Percentiles rank a stretch among this genome's conserved stretches.
phyloP scores from a whole-genome alignment of 2,113 vertebrate species.

The Cinclus mexicanus region DNA sequence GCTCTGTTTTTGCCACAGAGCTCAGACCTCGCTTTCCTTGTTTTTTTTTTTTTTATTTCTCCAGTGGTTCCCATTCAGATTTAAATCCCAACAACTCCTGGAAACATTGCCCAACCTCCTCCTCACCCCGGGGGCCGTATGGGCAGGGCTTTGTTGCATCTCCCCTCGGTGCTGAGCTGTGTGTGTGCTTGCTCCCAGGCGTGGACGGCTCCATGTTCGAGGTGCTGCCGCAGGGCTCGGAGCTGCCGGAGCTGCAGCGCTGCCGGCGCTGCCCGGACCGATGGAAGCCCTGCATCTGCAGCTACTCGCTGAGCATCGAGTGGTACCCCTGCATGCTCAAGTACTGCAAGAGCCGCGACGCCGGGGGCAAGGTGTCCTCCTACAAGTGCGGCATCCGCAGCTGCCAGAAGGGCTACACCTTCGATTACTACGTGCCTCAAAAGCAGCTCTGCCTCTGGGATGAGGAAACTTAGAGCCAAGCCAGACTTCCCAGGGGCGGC shows the following conservation, averaged over 20 bases:
- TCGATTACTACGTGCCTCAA: slow-evolving; percentile 87
- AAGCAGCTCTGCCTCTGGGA: slow-evolving; percentile 96
- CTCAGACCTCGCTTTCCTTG: not conserved
- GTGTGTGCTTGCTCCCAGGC: slow-evolving; percentile 64
- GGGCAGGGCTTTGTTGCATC: not conserved
- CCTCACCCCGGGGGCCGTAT: not conserved
- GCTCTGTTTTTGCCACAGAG: too few species aligned
- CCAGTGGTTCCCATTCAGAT: not conserved
- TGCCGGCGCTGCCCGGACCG: slow-evolving; percentile 80
- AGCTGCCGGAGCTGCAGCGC: slow-evolving; percentile 74
- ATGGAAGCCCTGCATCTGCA: slow-evolving; percentile 88
- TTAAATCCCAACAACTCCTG: not conserved
- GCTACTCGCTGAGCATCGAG: slow-evolving; percentile 87
- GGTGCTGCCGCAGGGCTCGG: slow-evolving; percentile 76
- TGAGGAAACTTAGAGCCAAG: slow-evolving; percentile 81
- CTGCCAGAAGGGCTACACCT: slow-evolving; percentile 93
- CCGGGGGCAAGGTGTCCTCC: slow-evolving; percentile 77
- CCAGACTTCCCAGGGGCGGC: not conserved
- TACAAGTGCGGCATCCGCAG: slow-evolving; percentile 98
- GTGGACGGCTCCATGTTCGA: slow-evolving; percentile 90
- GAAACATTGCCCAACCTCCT: too few species aligned
- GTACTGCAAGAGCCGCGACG: slow-evolving; percentile 88
- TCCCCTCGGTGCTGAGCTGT: accelerated
- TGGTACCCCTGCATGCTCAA: slow-evolving; percentile 98
- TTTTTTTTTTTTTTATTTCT: too few species aligned